phyloP scores from a whole-genome alignment of 2,113 vertebrate species.

The Sphyrna mokarran region DNA sequence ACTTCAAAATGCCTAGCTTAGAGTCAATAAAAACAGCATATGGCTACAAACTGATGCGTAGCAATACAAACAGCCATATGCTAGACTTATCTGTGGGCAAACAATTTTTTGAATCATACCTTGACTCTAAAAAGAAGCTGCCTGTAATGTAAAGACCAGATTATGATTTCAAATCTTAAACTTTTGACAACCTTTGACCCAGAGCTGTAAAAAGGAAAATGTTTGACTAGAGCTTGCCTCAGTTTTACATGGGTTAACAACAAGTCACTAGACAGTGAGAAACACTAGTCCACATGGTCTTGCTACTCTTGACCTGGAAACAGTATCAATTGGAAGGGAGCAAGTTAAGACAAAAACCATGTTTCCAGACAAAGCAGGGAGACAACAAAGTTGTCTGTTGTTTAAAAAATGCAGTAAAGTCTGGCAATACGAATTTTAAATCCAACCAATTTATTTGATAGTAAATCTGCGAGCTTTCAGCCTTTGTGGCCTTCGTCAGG shows the following conservation, averaged over 20 bases:
- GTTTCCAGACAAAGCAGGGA: no score
- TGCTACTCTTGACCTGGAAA: background rate
- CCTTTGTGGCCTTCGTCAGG: no score
- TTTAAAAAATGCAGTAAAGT: background rate
- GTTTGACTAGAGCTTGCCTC: background rate
- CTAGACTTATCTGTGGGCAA: background rate
- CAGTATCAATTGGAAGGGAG: no score
- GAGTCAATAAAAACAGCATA: background rate
- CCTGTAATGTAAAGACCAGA: background rate
- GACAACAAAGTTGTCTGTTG: background rate
- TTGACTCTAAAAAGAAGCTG: background rate
- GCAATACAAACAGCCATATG: background rate
- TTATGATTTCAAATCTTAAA: background rate
- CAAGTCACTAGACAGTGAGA: no score
- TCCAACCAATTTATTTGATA: no score
- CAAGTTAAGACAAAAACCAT: no score
- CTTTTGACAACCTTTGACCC: background rate
- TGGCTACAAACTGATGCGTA: background rate
- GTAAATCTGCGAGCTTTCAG: no score
- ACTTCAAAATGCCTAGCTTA: background rate
- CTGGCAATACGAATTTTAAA: no score
- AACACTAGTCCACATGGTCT: background rate
- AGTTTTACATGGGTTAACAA: background rate
- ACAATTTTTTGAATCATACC: background rate
- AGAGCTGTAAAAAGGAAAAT: background rate